phyloP scores from a whole-genome alignment of 2,888 invertebrate species.

The Nemurella pictetii region DNA sequence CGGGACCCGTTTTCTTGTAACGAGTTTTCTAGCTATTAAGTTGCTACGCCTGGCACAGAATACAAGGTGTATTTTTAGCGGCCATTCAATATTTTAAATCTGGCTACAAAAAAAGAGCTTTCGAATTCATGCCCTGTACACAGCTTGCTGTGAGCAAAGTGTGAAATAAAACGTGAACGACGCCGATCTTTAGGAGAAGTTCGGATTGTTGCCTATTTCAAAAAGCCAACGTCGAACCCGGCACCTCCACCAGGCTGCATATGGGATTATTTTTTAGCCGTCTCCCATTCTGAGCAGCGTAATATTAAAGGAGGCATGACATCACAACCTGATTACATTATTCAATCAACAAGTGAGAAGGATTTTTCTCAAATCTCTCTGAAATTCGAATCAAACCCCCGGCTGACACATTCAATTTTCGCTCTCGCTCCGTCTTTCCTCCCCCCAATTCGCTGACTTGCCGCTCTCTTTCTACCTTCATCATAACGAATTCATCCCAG shows the following conservation, averaged over 20 bases:
- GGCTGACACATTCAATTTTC: conserved; percentile 10
- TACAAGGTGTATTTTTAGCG: conserved; percentile 26
- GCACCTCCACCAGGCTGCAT: not conserved
- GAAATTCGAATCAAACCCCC: not conserved
- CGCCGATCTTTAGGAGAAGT: too few relatives aligned
- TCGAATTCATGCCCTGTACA: not conserved
- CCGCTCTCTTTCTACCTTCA: not conserved
- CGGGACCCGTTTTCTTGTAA: conserved; percentile 2
- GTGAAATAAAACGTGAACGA: too few relatives aligned
- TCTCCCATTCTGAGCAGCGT: not conserved
- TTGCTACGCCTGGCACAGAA: conserved; percentile 1
- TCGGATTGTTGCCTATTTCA: not conserved
- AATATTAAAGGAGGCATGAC: not conserved
- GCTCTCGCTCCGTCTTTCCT: not conserved
- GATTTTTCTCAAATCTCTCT: conserved; percentile 10
- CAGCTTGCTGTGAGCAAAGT: not conserved
- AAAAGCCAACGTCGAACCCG: not conserved
- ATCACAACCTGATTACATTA: not conserved
- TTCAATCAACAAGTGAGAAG: conserved; percentile 24
- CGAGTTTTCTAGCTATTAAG: conserved; percentile 24
- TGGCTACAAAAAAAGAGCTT: not conserved
- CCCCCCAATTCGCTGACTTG: not conserved
- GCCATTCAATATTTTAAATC: conserved; percentile 12
- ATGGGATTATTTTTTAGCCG: not conserved
- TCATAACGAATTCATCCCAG: conserved; percentile 23